Evolutionary conservation across 1,140 invertebrate species (phyloP), one percentile per base, ranked within the genome.

Genomic region (Aphelinus certus): DNA sequence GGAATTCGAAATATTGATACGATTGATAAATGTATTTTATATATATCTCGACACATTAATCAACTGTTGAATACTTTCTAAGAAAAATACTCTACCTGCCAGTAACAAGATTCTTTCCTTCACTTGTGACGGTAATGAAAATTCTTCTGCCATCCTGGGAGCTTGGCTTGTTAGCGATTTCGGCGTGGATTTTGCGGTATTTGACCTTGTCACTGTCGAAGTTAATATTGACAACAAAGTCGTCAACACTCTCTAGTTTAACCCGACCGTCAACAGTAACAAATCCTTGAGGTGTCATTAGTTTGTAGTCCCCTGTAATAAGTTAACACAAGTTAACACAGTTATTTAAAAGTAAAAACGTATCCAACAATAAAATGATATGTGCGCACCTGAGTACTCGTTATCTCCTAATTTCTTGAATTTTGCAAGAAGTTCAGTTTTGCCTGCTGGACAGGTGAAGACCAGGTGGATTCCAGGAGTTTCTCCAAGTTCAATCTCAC

Each of bases 201-300:
- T 92, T 90, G 1, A 94, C 81, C 74, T 90, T 90, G 7, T 91
- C 90, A 4, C 92, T 92, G 81, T 94, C 91, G n/a, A 91, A 88
- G 65, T 91, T 87, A 1, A 89, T 79, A 73, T 90, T 90, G 26
- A 95, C 81, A 53, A 88, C 83, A 63, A 93, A 91, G 73, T 93
- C 89, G 60, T 95, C 92, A n/a, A 93, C 84, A 58, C 86, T 90
- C 6, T 88, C 86, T 0, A 92, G 81, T 43, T 90, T 90, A 0
- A 88, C 87, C 69, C 93, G 91, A 2, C 87, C 76, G 55, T 88
- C 88, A 1, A 87, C 80, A 65, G 74, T 78, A 3, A 86, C 80
- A 62, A 88, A 87, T 63, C 84, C 85, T 71, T 85, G 79, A 0
- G 86, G 85, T 61, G 84, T 85, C 6, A 81, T 77, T 1, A 87